phyloP scores from a whole-genome alignment of 2,888 invertebrate species.

The Pristionchus japonicus region DNA sequence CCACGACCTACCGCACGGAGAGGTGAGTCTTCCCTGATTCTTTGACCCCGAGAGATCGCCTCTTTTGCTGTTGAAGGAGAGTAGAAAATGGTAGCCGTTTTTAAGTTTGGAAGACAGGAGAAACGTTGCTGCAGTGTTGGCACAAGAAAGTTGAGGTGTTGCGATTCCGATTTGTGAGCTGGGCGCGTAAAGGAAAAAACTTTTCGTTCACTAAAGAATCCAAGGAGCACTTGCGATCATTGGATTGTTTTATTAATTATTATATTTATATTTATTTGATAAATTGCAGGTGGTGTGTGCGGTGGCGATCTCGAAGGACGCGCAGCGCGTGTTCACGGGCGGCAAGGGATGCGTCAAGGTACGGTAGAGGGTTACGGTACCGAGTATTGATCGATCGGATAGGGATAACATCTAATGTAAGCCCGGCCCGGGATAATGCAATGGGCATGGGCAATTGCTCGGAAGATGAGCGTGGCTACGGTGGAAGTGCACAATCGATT shows the following conservation, averaged over 20 bases:
- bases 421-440: not conserved
- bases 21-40: too few relatives aligned
- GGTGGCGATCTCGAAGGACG: constrained; percentile 91
- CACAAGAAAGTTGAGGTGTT: not conserved
- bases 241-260: too few relatives aligned
- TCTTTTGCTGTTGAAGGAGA: not conserved
- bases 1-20: constrained; percentile 43
- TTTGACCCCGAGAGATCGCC: not conserved
- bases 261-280: too few relatives aligned
- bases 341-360: constrained; percentile 91
- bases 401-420: not conserved
- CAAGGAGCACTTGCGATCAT: too few relatives aligned
- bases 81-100: not conserved
- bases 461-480: not conserved
- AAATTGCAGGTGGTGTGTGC: constrained; percentile 86
- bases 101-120: not conserved
- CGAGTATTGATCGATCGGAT: not conserved
- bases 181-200: not conserved
- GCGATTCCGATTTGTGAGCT: not conserved
- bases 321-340: constrained; percentile 93
- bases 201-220: not conserved
- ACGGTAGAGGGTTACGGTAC: not conserved
- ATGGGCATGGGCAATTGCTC: too few relatives aligned
- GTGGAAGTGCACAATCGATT: not conserved
- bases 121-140: not conserved